Conservation (phyloP, 2,797 vertebrate species). For the Halcyon smyrnensis region DNA sequence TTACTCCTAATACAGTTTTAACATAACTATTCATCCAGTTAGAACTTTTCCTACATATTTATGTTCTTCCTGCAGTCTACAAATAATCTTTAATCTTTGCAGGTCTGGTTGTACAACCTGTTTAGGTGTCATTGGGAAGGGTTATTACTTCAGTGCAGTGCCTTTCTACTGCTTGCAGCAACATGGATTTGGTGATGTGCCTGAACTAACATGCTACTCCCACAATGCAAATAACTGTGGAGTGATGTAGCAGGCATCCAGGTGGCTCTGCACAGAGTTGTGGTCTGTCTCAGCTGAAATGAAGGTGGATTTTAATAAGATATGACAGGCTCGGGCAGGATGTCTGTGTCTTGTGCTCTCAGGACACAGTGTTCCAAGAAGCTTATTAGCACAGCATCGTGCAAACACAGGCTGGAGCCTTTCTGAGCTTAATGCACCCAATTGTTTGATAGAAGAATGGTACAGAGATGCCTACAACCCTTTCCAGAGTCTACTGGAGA, state of each 20-base stretch:
- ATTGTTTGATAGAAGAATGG: background rate
- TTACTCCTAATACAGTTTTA: background rate
- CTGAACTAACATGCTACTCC: fast-evolving
- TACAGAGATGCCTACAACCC: background rate
- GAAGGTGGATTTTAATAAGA: conserved; percentile 9
- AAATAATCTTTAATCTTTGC: background rate
- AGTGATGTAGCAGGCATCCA: background rate
- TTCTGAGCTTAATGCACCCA: background rate
- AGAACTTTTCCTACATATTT: background rate
- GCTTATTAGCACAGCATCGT: background rate
- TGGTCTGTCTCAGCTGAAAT: background rate
- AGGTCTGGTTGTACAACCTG: background rate
- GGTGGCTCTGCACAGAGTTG: background rate
- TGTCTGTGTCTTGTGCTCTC: conserved; percentile 3
- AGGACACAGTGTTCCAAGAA: conserved; percentile 9
- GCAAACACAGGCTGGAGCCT: background rate
- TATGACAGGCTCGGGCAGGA: background rate
- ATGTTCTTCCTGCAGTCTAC: background rate
- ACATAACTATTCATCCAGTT: background rate
- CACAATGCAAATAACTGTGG: background rate
- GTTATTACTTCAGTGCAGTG: background rate
- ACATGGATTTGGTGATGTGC: background rate
- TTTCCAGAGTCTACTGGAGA: background rate
- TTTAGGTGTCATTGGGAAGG: background rate
- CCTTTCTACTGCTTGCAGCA: background rate